A percentile compares a stretch with the other conserved stretches of the same genome.
Conservation (phyloP, 2,888 invertebrate species). For the Frankliniella intonsa region DNA sequence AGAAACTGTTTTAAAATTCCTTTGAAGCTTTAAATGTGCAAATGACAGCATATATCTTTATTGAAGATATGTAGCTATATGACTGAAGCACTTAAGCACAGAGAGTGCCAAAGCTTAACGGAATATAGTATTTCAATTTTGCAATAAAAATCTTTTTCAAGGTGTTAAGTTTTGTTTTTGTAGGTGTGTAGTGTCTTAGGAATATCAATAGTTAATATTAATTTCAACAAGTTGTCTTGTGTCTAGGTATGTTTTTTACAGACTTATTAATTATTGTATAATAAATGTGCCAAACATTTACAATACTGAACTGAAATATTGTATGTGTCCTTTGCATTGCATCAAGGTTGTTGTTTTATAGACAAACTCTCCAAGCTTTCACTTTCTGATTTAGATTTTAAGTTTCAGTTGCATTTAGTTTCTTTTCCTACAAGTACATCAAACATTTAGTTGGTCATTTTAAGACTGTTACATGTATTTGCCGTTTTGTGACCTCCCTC, state of each 20-base stretch:
- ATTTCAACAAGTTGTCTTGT: not conserved
- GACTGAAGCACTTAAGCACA: slow-evolving; percentile 6
- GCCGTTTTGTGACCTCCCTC: not conserved
- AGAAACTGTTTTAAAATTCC: not conserved
- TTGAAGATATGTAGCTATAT: not conserved
- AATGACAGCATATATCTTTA: not conserved
- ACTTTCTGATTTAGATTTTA: not conserved
- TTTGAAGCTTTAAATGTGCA: not conserved
- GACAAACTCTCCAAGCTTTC: too few relatives aligned
- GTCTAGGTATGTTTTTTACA: slow-evolving; percentile 5
- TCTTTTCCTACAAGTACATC: not conserved
- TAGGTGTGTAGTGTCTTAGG: not conserved
- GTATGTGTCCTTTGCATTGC: not conserved
- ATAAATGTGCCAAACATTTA: slow-evolving; percentile 17
- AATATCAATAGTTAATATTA: not conserved
- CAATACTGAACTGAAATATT: slow-evolving; percentile 5
- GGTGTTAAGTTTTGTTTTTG: not conserved
- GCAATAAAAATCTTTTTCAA: not conserved
- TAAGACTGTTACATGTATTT: not conserved
- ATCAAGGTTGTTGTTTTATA: too few relatives aligned
- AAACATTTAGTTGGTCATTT: not conserved
- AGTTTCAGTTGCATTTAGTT: not conserved
- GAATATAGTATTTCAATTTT: not conserved
- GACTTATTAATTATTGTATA: slow-evolving; percentile 15
- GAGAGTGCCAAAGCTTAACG: too few relatives aligned